These are phyloP conservation scores for Physella acuta DNA, from an alignment of 1,140 invertebrate genomes.

Conservation along the genomic window DNA sequence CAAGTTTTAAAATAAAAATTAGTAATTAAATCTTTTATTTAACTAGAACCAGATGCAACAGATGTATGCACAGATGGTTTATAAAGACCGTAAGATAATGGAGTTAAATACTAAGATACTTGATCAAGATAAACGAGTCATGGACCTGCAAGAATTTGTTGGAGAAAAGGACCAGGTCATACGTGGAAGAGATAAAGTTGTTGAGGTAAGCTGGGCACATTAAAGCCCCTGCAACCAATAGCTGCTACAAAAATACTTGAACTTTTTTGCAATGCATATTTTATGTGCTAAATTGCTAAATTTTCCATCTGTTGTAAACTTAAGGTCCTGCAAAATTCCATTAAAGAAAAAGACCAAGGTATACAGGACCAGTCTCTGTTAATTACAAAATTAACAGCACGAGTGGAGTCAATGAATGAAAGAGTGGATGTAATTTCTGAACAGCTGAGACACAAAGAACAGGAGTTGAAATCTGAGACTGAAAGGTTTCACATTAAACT, in stretches of 20 bases:
- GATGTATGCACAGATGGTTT: conserved; percentile 64
- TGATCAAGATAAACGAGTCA: conserved; percentile 61
- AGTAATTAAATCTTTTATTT: too few relatives aligned
- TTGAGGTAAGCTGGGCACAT: conserved; percentile 44
- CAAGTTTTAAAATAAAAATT: too few relatives aligned
- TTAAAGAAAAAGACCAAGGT: conserved; percentile 51
- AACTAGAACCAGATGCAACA: too few relatives aligned
- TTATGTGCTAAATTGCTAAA: background rate
- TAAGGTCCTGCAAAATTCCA: conserved; percentile 49
- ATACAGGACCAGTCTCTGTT: conserved; percentile 43
- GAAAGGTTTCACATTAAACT: conserved; percentile 51
- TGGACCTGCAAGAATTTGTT: conserved; percentile 71
- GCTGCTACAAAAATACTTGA: background rate
- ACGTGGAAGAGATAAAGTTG: conserved; percentile 77
- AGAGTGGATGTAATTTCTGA: conserved; percentile 40
- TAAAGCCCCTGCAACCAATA: too few relatives aligned
- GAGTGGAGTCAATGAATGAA: conserved; percentile 52
- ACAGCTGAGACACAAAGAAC: conserved; percentile 44
- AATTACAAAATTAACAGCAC: conserved; percentile 48
- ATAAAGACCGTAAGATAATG: conserved; percentile 63
- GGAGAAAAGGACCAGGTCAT: conserved; percentile 85
- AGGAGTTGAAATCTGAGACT: conserved; percentile 47
- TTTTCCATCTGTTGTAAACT: background rate
- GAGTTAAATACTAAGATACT: conserved; percentile 63
- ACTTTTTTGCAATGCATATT: background rate